Percentiles rank a stretch among this genome's conserved stretches.
Evolutionary conservation across 2,113 vertebrate species (phyloP).

Genomic region (Pelvicachromis taeniatus): DNA sequence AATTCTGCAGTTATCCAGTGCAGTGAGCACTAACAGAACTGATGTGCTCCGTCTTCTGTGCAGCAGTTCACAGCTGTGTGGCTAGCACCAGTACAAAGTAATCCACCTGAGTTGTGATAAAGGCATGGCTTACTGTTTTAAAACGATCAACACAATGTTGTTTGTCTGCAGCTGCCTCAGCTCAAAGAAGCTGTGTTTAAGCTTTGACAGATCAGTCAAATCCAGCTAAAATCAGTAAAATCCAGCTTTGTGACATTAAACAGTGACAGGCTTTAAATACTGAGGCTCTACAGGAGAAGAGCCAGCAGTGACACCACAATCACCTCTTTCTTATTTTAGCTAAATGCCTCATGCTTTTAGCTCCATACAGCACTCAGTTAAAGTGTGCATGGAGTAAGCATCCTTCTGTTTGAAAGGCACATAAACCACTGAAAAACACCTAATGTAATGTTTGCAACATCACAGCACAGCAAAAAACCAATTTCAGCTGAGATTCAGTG

Average conservation of each 20-base stretch:
- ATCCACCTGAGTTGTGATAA: neutral
- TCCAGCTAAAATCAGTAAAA: no score
- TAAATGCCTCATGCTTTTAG: neutral
- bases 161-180: neutral
- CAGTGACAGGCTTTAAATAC: neutral
- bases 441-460: neutral
- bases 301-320: neutral
- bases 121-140: neutral
- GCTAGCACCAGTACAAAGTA: neutral
- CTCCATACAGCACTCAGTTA: neutral
- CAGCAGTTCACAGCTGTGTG: neutral
- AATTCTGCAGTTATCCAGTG: neutral
- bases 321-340: neutral
- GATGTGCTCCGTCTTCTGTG: neutral
- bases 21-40: neutral
- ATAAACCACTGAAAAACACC: neutral
- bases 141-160: neutral
- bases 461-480: no score
- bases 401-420: neutral
- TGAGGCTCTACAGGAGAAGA: neutral
- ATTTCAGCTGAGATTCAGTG: neutral
- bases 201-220: neutral
- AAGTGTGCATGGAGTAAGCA: neutral
- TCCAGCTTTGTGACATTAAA: neutral
- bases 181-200: neutral